phyloP scores from a whole-genome alignment of 1,140 invertebrate genomes.

The Eubasilissa regina region DNA sequence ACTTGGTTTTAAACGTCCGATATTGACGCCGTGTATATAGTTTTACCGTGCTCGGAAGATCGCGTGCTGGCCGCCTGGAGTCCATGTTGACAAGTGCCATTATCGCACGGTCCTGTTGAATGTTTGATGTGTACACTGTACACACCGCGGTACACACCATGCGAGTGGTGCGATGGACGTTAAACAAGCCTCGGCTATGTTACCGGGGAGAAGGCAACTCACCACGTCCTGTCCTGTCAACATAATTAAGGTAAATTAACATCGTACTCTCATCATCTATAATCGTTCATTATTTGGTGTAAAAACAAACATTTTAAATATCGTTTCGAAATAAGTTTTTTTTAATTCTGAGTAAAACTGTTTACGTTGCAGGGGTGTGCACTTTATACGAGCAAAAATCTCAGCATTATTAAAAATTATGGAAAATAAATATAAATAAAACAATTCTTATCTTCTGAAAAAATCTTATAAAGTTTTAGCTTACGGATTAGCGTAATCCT shows the following conservation, averaged over 20 bases:
- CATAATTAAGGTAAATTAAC: constrained; percentile 30
- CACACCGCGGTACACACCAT: background rate
- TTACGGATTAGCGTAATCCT: no score
- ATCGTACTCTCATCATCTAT: constrained; percentile 1
- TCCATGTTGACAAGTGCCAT: constrained; percentile 50
- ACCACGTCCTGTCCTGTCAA: constrained; percentile 38
- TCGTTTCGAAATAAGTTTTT: no score
- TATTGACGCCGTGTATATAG: background rate
- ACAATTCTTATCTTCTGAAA: no score
- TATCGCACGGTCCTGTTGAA: constrained; percentile 50
- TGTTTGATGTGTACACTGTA: constrained; percentile 47
- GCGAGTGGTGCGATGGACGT: constrained; percentile 49
- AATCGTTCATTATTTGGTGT: no score
- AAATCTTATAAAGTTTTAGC: no score
- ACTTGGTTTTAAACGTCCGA: background rate
- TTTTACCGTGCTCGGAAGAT: constrained; percentile 12
- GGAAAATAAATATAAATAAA: no score
- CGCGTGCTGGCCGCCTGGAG: constrained; percentile 15
- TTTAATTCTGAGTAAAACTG: no score
- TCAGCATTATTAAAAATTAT: no score
- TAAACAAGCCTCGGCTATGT: constrained; percentile 49
- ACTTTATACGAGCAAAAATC: no score
- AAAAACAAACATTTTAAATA: no score
- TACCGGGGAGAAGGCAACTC: constrained; percentile 15
- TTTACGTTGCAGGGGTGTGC: no score